Evolutionary conservation across 2,797 vertebrate species (phyloP).

Genomic region (Neomorphus geoffroyi): DNA sequence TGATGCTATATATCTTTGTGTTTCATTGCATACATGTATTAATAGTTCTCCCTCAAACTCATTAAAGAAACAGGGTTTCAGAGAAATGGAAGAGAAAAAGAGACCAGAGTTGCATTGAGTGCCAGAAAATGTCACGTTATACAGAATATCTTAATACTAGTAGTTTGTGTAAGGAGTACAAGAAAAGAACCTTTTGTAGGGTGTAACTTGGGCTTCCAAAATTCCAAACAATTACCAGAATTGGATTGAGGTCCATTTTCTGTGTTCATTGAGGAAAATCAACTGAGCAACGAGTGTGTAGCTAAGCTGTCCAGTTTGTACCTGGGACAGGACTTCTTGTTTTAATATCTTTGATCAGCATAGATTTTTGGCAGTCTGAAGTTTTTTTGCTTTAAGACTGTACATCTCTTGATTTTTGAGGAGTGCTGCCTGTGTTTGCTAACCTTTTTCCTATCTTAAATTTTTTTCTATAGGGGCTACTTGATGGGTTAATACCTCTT

Average conservation of each 20-base stretch:
- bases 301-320: background rate
- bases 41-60: background rate
- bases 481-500: constrained; percentile 88
- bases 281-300: background rate
- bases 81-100: background rate
- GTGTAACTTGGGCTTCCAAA: background rate
- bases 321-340: background rate
- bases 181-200: background rate
- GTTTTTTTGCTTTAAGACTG: background rate
- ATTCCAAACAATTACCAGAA: background rate
- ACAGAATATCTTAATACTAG: background rate
- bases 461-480: constrained; percentile 86
- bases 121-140: background rate
- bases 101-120: background rate
- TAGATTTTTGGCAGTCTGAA: background rate
- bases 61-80: background rate
- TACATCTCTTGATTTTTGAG: background rate
- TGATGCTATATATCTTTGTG: background rate
- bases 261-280: background rate
- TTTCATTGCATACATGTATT: background rate
- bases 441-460: background rate
- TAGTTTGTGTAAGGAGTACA: background rate
- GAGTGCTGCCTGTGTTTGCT: background rate
- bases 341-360: background rate
- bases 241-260: background rate